These are phyloP conservation scores for Pteronura brasiliensis DNA, from an alignment of 2,113 vertebrate species.

Conservation along the genomic window DNA sequence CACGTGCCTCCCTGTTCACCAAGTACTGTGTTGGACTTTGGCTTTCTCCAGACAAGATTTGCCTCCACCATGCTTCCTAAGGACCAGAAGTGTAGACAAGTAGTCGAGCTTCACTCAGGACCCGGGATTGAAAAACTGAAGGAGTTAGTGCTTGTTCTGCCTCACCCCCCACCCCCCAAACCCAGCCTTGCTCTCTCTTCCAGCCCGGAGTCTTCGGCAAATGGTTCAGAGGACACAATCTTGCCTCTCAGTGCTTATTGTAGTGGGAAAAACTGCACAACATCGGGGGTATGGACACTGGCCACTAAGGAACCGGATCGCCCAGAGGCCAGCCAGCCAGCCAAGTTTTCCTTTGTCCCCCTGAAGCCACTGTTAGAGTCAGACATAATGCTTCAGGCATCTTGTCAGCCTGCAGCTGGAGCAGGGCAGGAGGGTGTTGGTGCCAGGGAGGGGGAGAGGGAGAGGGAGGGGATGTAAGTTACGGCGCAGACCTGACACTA, in stretches of 20 bases:
- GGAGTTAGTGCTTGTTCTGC: neutral
- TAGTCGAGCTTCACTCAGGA: neutral
- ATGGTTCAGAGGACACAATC: neutral
- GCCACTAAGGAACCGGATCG: neutral
- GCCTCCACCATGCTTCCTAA: neutral
- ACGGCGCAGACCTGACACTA: neutral
- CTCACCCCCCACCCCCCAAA: neutral
- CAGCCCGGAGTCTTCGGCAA: neutral
- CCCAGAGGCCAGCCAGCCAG: neutral
- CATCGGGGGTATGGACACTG: neutral
- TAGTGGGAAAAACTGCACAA: neutral
- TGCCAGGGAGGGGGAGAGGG: neutral
- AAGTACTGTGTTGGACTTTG: conserved; percentile 20
- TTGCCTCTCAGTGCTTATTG: neutral
- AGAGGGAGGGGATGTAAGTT: too few species aligned
- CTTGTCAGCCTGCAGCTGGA: neutral
- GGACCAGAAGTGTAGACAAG: neutral
- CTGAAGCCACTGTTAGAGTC: neutral
- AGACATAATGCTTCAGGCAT: neutral
- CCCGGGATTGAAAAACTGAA: conserved; percentile 2
- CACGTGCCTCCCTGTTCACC: neutral
- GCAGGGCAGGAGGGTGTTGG: neutral
- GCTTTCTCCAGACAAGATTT: conserved; percentile 21
- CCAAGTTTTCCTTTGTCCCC: neutral
- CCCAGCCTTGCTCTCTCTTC: neutral